These are phyloP conservation scores for Corythoichthys intestinalis DNA, from an alignment of 2,113 vertebrate genomes.

Conservation along the genomic window DNA sequence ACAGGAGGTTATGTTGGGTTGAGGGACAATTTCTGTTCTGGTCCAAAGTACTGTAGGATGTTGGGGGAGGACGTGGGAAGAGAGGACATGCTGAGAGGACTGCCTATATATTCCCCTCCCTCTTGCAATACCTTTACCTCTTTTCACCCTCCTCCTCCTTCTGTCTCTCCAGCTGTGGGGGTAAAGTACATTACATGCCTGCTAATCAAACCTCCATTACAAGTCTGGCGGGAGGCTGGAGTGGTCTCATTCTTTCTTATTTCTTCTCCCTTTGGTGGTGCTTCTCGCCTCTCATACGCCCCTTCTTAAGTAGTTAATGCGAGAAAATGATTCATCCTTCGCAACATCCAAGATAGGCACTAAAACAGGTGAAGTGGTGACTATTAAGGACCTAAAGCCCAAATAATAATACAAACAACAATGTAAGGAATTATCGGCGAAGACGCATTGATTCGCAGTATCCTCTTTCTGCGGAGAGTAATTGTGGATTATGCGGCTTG, in stretches of 20 bases:
- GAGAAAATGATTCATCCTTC: neutral
- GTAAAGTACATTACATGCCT: constrained; percentile 95
- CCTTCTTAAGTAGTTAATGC: neutral
- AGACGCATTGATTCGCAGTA: no score
- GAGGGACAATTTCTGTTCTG: constrained; percentile 36
- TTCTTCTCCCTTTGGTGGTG: constrained; percentile 22
- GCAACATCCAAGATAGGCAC: no score
- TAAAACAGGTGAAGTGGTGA: neutral
- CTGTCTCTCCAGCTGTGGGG: constrained; percentile 66
- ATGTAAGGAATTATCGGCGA: neutral
- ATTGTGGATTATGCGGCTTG: no score
- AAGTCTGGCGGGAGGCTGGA: constrained; percentile 68
- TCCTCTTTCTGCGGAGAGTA: no score
- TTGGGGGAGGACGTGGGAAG: constrained; percentile 72
- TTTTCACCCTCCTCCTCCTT: constrained; percentile 50
- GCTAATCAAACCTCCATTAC: constrained; percentile 92
- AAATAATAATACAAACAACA: neutral
- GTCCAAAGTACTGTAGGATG: constrained; percentile 65
- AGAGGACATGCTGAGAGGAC: constrained; percentile 80
- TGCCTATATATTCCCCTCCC: constrained; percentile 76
- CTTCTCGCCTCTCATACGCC: constrained; percentile 16
- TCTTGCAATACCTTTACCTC: constrained; percentile 65
- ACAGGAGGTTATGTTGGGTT: constrained; percentile 43
- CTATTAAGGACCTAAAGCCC: neutral
- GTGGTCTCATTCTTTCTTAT: constrained; percentile 38